A percentile compares a stretch with the other conserved stretches of the same genome.
phyloP scores from a whole-genome alignment of 2,797 vertebrate genomes.

The Loriculus beryllinus region DNA sequence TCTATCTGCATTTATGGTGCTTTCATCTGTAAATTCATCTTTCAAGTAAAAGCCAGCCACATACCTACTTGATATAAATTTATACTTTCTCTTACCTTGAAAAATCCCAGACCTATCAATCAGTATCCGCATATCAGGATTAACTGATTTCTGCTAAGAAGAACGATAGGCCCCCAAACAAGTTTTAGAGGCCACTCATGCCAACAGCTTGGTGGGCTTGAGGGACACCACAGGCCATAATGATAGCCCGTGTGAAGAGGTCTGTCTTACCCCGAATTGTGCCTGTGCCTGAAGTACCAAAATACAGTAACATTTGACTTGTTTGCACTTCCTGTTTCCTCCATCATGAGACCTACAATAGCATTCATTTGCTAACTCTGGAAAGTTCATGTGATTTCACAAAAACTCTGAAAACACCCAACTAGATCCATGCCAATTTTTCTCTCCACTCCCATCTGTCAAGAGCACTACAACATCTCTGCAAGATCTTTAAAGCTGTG shows the following conservation, averaged over 20 bases:
- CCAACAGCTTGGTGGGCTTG: neutral
- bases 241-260: neutral
- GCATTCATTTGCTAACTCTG: neutral
- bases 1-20: neutral
- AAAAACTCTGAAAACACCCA: neutral
- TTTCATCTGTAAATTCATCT: neutral
- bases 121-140: neutral
- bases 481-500: neutral
- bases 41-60: neutral
- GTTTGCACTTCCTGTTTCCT: neutral
- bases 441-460: neutral
- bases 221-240: neutral
- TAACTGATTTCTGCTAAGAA: neutral
- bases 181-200: neutral
- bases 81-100: neutral
- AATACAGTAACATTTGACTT: neutral
- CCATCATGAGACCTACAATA: neutral
- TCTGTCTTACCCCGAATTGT: neutral
- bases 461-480: neutral
- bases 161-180: neutral
- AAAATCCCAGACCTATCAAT: neutral
- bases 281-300: neutral
- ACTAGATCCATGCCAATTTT: neutral
- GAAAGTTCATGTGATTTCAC: neutral
- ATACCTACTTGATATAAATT: neutral